Conservation (phyloP, 2,113 vertebrate genomes). For the Gymnogyps californianus region DNA sequence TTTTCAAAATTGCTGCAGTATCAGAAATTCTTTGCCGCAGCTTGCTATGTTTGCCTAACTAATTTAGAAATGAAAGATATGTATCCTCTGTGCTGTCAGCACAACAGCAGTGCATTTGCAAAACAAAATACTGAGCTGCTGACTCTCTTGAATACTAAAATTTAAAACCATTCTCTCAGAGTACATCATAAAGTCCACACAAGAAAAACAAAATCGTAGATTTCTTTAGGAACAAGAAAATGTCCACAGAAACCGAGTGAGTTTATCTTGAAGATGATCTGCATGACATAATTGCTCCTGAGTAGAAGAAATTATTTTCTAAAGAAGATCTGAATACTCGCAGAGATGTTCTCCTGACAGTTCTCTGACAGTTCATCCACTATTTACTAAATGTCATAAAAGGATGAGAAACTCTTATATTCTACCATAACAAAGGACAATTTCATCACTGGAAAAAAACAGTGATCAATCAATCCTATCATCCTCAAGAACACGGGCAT, state of each 20-base stretch:
- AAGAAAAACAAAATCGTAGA: not conserved
- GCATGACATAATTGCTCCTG: not conserved
- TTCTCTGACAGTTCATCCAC: not conserved
- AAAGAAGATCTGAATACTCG: not conserved
- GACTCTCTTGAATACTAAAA: not conserved
- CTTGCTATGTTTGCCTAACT: not conserved
- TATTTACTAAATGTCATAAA: not conserved
- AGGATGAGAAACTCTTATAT: not conserved
- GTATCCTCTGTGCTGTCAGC: not conserved
- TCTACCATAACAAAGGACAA: not conserved
- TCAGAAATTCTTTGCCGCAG: not conserved
- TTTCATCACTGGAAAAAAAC: not conserved
- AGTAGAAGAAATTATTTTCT: not conserved
- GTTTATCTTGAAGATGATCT: not conserved
- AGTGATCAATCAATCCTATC: not conserved
- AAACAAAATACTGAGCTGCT: not conserved
- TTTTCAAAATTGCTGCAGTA: not conserved
- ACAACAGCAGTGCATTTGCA: not conserved
- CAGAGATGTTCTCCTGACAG: not conserved
- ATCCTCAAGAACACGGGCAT: not conserved
- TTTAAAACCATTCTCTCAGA: not conserved
- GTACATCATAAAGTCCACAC: not conserved
- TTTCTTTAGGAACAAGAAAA: not conserved
- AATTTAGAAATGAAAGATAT: not conserved
- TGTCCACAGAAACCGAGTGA: not conserved